Percentiles rank a stretch among this genome's conserved stretches.
Evolutionary conservation across 2,113 vertebrate species (phyloP).

Genomic region (Aleadryas rufinucha): DNA sequence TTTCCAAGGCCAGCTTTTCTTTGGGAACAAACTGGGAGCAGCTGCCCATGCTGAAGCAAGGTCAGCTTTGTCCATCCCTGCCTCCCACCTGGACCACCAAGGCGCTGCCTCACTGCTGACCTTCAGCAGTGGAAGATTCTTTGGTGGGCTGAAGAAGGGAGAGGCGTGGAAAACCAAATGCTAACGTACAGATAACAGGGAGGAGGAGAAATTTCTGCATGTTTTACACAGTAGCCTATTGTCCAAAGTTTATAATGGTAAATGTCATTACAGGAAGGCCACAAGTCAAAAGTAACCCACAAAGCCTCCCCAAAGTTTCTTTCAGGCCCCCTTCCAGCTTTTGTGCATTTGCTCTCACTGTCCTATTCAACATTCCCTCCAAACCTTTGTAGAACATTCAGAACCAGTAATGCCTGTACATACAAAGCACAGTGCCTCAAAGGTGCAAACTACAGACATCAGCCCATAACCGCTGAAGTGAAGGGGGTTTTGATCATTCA

Average conservation of each 20-base stretch:
- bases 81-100: slow-evolving; percentile 65
- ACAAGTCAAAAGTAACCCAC: background rate
- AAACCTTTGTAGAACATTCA: background rate
- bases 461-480: rapidly evolving
- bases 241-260: background rate
- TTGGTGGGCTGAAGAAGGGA: background rate
- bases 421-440: background rate
- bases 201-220: background rate
- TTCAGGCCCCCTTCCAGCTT: background rate
- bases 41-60: background rate
- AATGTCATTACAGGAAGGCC: background rate
- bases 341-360: background rate
- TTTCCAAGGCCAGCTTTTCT: slow-evolving; percentile 1
- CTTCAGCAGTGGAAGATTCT: background rate
- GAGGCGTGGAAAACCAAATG: background rate
- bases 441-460: background rate
- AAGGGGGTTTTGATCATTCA: background rate
- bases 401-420: background rate
- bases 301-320: background rate
- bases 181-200: background rate
- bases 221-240: background rate
- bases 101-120: slow-evolving; percentile 9
- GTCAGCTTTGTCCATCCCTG: background rate
- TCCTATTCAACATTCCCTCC: background rate
- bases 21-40: slow-evolving; percentile 17